Base-by-base conservation (phyloP, 1,140 invertebrate species). In the Euschistus heros region DNA sequence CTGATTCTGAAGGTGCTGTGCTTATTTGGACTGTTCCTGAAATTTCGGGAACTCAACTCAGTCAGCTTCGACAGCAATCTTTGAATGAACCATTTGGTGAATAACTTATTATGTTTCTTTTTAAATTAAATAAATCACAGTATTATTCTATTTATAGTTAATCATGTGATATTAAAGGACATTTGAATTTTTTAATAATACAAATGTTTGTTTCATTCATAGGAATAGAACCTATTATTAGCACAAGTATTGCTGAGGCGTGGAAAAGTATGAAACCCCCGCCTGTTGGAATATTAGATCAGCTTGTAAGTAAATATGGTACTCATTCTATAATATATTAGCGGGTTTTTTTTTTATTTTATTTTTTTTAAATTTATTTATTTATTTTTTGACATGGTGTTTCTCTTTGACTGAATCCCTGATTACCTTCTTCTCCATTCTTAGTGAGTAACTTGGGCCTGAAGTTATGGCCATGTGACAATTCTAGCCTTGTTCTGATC, bases 271-370 rank as follows among this genome's bases (percentile, higher is more conserved):
- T 95, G 82, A 86, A 86, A 70, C 89, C 91, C 6, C 82, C 86
- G 57, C 92, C 93, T 0, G 88, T 92, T 55, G 93, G 93, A 24
- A 91, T 96, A 69, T 76, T 96, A 52, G 92, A 96, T 79, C 91
- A 93, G 71, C 76, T 97, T 70, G 88, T 92, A 68, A 18, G 59
- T 44, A 18, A 54, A 26, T 54, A 26, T n/a, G n/a, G 44, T 10
- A 46, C 44, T 46, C 10, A 46, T n/a, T 13, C n/a, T 46, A 13
- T 13, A 10, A 46, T 46, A n/a, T n/a, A 13, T 46, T 46, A 46
- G 10, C n/a, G 10, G 10, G n/a, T n/a, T 46, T n/a, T n/a, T n/a
- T n/a, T n/a, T n/a, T n/a, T n/a, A n/a, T n/a, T n/a, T n/a, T n/a
- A n/a, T n/a, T n/a, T 10, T 46, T 13, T 13, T 46, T 46, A 13